A percentile compares a stretch with the other conserved stretches of the same genome.
phyloP scores from a whole-genome alignment of 2,113 vertebrate genomes.

The Acanthochromis polyacanthus region DNA sequence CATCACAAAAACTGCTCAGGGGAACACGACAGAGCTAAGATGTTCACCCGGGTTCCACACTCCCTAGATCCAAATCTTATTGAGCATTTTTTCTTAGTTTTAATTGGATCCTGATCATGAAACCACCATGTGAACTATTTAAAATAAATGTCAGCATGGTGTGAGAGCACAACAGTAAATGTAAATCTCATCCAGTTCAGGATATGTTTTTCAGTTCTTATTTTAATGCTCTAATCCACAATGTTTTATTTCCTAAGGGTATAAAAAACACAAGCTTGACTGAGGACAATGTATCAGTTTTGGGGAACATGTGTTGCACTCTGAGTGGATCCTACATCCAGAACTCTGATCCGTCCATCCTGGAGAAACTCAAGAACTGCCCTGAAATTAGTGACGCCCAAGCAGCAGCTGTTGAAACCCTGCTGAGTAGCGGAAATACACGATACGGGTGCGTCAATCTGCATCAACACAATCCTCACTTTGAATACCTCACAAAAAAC shows the following conservation, averaged over 20 bases:
- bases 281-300: constrained; percentile 57
- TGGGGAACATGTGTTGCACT: constrained; percentile 83
- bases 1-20: too few species aligned
- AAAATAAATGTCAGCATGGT: too few species aligned
- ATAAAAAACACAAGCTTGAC: constrained; percentile 72
- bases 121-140: too few species aligned
- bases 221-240: too few species aligned
- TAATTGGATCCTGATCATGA: neutral
- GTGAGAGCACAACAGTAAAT: neutral
- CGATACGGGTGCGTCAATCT: constrained; percentile 70
- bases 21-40: too few species aligned
- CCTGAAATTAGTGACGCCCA: constrained; percentile 44
- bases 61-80: too few species aligned
- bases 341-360: constrained; percentile 74
- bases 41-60: too few species aligned
- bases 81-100: neutral
- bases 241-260: constrained; percentile 53
- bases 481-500: neutral
- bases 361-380: constrained; percentile 81
- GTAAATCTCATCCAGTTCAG: neutral
- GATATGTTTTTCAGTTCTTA: neutral
- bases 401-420: constrained; percentile 55
- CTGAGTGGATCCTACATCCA: constrained; percentile 69
- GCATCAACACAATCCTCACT: neutral
- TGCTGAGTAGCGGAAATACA: constrained; percentile 68